Base-by-base conservation (phyloP, 2,888 invertebrate genomes). In the Dynastes maya region DNA sequence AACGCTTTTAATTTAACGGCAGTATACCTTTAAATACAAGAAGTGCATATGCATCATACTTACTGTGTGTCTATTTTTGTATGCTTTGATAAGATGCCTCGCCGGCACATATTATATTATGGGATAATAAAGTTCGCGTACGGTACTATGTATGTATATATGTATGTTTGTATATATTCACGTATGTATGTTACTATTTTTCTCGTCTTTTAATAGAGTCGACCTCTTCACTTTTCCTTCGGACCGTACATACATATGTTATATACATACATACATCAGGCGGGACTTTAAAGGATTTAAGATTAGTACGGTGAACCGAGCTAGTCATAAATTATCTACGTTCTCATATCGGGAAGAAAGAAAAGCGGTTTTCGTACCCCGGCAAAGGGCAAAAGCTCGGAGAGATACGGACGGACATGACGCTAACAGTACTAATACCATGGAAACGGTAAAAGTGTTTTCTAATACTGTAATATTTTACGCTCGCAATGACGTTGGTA, bases 61-160 rank as follows among this genome's bases (percentile, higher is more conserved):
- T 22, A 22, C 16, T 45, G 8, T 45, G n/a, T 11, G 27, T 53
- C 49, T 49, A 68, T 68, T 68, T 68, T 51, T 13, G 27, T 51
- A 13, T 29, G 49, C 68, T 68, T 68, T 68, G 49, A 68, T 51
- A 68, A 68, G 68, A 51, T 13, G 29, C 68, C 27, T 29, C 51
- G 68, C 68, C 27, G 51, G 13, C 29, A 45, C 65, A 68, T 51
- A 37, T 40, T 51, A 51, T 11, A 49, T 67, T 51, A 68, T 68
- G 68, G 22, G 29, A 51, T 68, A 51, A 68, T 68, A 68, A 49
- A 51, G 22, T 53, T 8, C 49, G 27, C 6, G 37, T 65, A 8
- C 8, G 55, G 16, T 5, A 16, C 32, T 61, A 9, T 27, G 11
- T 61, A 61, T 3, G 16, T 16, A 16, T 32, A 5, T 32, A 32